phyloP scores from a whole-genome alignment of 2,797 vertebrate species.

The Choloepus didactylus region DNA sequence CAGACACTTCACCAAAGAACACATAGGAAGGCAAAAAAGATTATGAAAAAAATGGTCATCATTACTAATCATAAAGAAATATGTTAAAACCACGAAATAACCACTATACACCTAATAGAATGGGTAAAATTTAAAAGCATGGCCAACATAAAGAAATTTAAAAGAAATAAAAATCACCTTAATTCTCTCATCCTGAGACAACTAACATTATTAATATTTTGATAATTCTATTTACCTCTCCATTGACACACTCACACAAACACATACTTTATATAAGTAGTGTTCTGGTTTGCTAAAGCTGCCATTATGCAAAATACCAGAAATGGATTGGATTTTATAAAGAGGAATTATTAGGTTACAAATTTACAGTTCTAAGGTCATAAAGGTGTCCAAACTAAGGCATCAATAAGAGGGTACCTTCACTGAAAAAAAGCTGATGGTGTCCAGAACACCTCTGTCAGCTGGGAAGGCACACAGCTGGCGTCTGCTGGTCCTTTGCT shows the following conservation, averaged over 20 bases:
- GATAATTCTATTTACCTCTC: not conserved
- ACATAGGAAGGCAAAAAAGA: not conserved
- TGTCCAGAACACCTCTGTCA: too few relatives aligned
- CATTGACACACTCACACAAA: not conserved
- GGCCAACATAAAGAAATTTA: not conserved
- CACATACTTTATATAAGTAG: not conserved
- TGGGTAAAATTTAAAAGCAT: not conserved
- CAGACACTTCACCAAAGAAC: not conserved
- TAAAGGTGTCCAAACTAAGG: too few relatives aligned
- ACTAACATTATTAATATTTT: not conserved
- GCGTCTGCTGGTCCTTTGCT: too few relatives aligned
- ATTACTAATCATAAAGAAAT: not conserved
- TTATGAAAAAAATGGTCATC: not conserved
- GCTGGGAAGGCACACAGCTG: too few relatives aligned
- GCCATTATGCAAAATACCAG: too few relatives aligned
- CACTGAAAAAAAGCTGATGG: too few relatives aligned
- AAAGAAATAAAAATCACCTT: conserved; percentile 35
- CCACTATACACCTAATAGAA: too few relatives aligned
- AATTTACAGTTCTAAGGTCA: too few relatives aligned
- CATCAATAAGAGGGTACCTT: too few relatives aligned
- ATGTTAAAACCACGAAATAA: not conserved
- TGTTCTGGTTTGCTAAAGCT: too few relatives aligned
- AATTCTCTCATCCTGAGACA: not conserved
- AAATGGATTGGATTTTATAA: too few relatives aligned
- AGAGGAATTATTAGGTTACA: too few relatives aligned